These are phyloP conservation scores for Probosciger aterrimus DNA, from an alignment of 2,113 vertebrate species.

Conservation along the genomic window DNA sequence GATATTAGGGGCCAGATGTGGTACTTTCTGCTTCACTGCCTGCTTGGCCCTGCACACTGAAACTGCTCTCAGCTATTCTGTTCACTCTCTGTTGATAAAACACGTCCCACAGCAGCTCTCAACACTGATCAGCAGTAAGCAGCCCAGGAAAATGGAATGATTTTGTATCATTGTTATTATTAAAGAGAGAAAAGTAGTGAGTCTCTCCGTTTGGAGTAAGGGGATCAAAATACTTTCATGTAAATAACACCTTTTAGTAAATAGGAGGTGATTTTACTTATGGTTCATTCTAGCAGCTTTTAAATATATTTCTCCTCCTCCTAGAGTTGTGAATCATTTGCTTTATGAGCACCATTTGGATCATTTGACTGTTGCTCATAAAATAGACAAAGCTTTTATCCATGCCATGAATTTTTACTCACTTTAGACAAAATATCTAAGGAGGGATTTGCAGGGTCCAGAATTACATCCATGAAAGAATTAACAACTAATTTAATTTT, in stretches of 20 bases:
- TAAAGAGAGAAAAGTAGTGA: background rate
- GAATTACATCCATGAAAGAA: conserved; percentile 61
- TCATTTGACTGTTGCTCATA: conserved; percentile 58
- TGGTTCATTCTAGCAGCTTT: background rate
- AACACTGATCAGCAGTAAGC: background rate
- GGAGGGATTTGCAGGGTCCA: conserved; percentile 60
- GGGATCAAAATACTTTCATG: background rate
- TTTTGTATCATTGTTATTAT: background rate
- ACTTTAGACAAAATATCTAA: conserved; percentile 68
- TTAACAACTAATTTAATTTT: conserved; percentile 65
- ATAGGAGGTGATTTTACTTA: background rate
- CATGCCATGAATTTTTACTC: conserved; percentile 62
- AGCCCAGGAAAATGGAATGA: background rate
- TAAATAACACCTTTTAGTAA: background rate
- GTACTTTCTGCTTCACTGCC: background rate
- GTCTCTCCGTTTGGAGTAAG: background rate
- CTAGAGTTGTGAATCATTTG: conserved; percentile 49
- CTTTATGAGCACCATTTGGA: conserved; percentile 61
- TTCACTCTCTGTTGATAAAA: background rate
- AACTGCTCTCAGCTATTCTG: background rate
- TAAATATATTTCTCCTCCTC: conserved; percentile 42
- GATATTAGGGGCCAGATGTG: background rate
- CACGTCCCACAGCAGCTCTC: background rate
- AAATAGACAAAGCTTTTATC: conserved; percentile 66
- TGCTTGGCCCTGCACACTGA: background rate